Evolutionary conservation across 2,888 invertebrate species (phyloP).

Genomic region (Byasa hedistus): DNA sequence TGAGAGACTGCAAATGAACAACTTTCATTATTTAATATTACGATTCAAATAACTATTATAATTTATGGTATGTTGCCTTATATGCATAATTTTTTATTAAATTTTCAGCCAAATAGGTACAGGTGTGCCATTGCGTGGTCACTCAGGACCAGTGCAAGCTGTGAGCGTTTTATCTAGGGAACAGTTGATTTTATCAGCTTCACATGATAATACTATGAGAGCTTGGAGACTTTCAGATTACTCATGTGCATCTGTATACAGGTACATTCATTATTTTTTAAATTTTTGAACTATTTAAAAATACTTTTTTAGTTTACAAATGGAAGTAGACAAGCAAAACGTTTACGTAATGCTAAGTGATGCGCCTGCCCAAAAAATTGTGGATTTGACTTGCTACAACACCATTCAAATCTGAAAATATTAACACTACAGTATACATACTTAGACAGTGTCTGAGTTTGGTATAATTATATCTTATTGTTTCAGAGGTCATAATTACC

Average conservation of each 20-base stretch:
- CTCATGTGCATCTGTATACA: constrained; percentile 84
- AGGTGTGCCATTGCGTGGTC: constrained; percentile 84
- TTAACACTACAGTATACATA: too few relatives aligned
- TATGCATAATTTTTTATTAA: too few relatives aligned
- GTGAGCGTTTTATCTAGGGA: constrained; percentile 80
- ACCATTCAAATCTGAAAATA: too few relatives aligned
- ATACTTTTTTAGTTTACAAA: neutral
- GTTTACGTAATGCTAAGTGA: too few relatives aligned
- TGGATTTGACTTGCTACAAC: too few relatives aligned
- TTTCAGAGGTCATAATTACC: constrained; percentile 89
- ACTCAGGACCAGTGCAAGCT: constrained; percentile 86
- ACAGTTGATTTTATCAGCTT: constrained; percentile 85
- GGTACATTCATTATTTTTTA: constrained; percentile 53
- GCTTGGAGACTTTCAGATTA: constrained; percentile 87
- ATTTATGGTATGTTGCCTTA: too few relatives aligned
- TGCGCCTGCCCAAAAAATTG: too few relatives aligned
- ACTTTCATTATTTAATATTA: too few relatives aligned
- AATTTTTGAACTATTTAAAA: too few relatives aligned
- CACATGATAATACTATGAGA: constrained; percentile 88
- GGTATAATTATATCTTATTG: neutral
- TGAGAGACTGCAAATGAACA: too few relatives aligned
- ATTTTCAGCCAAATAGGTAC: constrained; percentile 70
- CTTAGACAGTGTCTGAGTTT: too few relatives aligned
- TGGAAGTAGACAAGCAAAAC: neutral
- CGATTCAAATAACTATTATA: too few relatives aligned